These are phyloP conservation scores for Sesia apiformis DNA, from an alignment of 2,888 invertebrate species.

Conservation along the genomic window DNA sequence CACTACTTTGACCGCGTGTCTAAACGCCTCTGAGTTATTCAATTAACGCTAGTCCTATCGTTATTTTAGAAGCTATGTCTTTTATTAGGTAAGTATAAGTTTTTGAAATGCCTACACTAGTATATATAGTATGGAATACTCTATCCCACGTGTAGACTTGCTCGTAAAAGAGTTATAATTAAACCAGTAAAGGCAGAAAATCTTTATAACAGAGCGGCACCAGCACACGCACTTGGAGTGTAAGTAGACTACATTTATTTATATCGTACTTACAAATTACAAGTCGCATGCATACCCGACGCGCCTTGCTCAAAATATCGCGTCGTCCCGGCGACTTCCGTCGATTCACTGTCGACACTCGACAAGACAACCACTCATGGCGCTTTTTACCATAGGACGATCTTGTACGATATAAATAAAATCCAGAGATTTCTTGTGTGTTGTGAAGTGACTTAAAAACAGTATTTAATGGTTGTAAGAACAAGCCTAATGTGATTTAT, in stretches of 20 bases:
- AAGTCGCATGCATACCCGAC: slow-evolving; percentile 40
- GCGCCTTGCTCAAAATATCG: slow-evolving; percentile 62
- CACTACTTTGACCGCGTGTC: too few species aligned
- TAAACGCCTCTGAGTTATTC: too few species aligned
- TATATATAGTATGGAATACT: too few species aligned
- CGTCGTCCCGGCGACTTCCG: slow-evolving; percentile 59
- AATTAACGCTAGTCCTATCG: too few species aligned
- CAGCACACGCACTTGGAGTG: slow-evolving; percentile 2
- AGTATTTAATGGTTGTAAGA: too few species aligned
- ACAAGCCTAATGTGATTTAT: too few species aligned
- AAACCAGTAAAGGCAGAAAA: neutral
- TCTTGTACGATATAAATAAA: neutral
- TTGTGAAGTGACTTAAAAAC: too few species aligned
- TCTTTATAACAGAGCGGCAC: slow-evolving; percentile 3
- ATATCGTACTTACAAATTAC: slow-evolving; percentile 24
- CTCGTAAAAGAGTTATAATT: neutral
- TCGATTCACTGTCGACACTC: slow-evolving; percentile 41
- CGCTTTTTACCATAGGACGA: slow-evolving; percentile 19
- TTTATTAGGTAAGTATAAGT: too few species aligned
- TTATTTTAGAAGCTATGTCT: too few species aligned
- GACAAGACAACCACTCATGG: slow-evolving; percentile 6
- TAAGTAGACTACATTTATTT: slow-evolving; percentile 19
- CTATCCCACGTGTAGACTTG: too few species aligned
- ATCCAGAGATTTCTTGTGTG: too few species aligned
- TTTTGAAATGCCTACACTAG: too few species aligned